Conservation (phyloP, 2,888 invertebrate species). For the Ornithoptera alexandrae region DNA sequence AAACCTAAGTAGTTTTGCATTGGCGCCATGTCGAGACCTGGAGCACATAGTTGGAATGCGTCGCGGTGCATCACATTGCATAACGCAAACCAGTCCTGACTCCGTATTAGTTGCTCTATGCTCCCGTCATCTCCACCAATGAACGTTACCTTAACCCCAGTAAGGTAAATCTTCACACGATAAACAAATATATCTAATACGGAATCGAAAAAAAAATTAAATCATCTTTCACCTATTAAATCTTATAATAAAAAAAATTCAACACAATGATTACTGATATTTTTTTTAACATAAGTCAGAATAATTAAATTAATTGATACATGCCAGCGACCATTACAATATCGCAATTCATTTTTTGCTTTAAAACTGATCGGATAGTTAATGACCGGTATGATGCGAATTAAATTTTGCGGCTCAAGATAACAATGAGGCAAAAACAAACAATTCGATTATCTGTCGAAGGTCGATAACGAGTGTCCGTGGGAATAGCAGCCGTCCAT, state of each 20-base stretch:
- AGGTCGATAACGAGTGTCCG: constrained; percentile 61
- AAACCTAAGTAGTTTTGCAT: constrained; percentile 13
- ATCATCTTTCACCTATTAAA: neutral
- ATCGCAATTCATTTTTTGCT: neutral
- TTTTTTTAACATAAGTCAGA: neutral
- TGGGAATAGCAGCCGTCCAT: constrained; percentile 70
- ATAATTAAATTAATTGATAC: constrained; percentile 1
- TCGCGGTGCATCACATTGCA: constrained; percentile 53
- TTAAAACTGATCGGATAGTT: constrained; percentile 1
- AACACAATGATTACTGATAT: neutral
- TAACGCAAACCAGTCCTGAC: constrained; percentile 61
- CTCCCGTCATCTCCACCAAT: constrained; percentile 35
- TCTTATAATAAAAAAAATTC: neutral
- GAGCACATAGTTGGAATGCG: constrained; percentile 35
- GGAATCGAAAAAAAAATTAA: neutral
- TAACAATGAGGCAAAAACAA: constrained; percentile 47
- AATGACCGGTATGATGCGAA: constrained; percentile 15
- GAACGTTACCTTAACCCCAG: constrained; percentile 35
- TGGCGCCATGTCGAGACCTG: constrained; percentile 33
- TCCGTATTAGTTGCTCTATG: constrained; percentile 35
- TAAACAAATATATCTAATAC: neutral
- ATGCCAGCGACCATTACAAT: constrained; percentile 1
- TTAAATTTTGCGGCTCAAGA: constrained; percentile 18
- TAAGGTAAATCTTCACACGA: neutral
- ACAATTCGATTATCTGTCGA: constrained; percentile 64